Evolutionary conservation across 2,113 vertebrate genomes (phyloP).

Genomic region (Silurus glanis): DNA sequence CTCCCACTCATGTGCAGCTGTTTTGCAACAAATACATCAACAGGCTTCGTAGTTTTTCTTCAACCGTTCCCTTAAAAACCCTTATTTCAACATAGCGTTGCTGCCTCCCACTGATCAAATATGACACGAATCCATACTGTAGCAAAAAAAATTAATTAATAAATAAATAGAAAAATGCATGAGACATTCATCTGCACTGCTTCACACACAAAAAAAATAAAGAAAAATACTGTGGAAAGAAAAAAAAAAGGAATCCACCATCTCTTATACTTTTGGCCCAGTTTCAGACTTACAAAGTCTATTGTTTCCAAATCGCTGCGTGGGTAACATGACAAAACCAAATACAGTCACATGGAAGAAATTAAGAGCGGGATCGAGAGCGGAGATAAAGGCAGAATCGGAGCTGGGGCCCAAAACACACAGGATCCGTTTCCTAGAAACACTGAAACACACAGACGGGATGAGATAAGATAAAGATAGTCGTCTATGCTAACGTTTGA

Average conservation of each 20-base stretch:
- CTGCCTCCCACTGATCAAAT: background rate
- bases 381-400: slow-evolving; percentile 11
- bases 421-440: slow-evolving; percentile 8
- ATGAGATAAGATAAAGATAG: slow-evolving; percentile 7
- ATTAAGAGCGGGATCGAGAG: slow-evolving; percentile 29
- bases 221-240: background rate
- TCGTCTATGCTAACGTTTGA: background rate
- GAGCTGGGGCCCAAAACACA: background rate
- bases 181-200: background rate
- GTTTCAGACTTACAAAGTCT: slow-evolving; percentile 23
- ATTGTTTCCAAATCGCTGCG: slow-evolving; percentile 25
- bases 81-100: background rate
- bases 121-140: too few species aligned
- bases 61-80: background rate
- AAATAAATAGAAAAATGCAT: too few species aligned
- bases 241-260: background rate
- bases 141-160: background rate
- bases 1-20: background rate
- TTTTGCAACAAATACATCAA: background rate
- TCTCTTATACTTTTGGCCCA: slow-evolving; percentile 9
- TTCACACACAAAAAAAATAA: background rate
- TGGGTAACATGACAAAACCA: slow-evolving; percentile 32
- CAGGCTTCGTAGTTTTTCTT: background rate
- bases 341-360: slow-evolving; percentile 37
- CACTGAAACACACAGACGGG: background rate